Evolutionary conservation across 1,140 invertebrate genomes (phyloP).

Genomic region (Protaetia brevitarsis): DNA sequence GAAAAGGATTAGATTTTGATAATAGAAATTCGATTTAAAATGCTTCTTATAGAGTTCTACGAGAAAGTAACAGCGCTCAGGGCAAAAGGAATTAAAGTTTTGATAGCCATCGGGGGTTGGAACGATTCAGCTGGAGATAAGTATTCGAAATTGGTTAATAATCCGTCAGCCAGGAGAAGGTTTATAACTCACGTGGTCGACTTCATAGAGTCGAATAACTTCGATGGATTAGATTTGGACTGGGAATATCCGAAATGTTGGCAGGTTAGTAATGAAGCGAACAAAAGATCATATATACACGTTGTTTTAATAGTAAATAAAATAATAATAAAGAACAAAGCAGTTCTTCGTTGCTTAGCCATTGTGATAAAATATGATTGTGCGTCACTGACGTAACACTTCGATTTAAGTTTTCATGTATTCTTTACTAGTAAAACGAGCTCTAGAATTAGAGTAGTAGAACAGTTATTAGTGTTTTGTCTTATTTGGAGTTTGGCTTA

Average conservation of each 20-base stretch:
- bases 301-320: no score
- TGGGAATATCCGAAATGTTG: constrained; percentile 76
- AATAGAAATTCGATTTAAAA: neutral
- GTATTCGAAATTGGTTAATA: constrained; percentile 62
- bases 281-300: no score
- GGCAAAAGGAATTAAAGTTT: constrained; percentile 61
- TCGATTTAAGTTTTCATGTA: no score
- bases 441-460: no score
- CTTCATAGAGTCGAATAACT: constrained; percentile 63
- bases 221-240: constrained; percentile 69
- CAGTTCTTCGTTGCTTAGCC: no score
- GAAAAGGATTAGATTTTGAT: neutral
- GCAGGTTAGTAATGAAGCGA: constrained; percentile 58
- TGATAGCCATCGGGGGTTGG: constrained; percentile 70
- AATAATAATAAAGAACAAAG: no score
- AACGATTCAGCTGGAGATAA: constrained; percentile 66
- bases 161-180: constrained; percentile 52
- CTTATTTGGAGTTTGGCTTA: no score
- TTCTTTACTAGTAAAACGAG: no score
- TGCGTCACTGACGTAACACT: no score
- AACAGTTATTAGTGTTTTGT: no score
- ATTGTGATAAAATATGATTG: no score
- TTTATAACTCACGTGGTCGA: constrained; percentile 62
- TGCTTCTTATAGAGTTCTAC: constrained; percentile 55
- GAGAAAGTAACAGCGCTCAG: constrained; percentile 56